Base-by-base conservation (phyloP, 2,797 vertebrate genomes). In the Bucorvus abyssinicus region DNA sequence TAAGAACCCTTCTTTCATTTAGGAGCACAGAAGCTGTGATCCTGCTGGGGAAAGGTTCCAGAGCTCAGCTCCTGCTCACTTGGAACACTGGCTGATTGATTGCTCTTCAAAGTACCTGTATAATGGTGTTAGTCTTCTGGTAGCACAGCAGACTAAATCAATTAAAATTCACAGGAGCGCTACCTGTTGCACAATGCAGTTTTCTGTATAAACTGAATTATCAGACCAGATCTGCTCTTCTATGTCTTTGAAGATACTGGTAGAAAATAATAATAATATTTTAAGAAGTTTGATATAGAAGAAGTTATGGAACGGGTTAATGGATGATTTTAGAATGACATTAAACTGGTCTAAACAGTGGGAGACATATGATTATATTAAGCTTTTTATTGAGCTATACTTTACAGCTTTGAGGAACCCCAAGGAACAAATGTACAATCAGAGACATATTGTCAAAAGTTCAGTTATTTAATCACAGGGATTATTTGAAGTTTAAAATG, bases 111-210 rank as follows among this genome's bases (percentile, higher is more conserved):
- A 91, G 27, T 70, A 52, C 59, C 49, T 68, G 52, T 79, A 74
- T 84, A 90, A 83, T 45, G 42, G 52, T 92, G 55, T 90, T 94
- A 69, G 50, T 91, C 71, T 93, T 90, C 83, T 82, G 65, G 40
- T 84, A 86, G 56, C 69, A 88, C 42, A 92, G 57, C 61, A 87
- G 44, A 93, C 59, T 74, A 90, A 91, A 95, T 76, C 36, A 94
- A 93, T 95, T 96, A 96, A 96, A 92, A 96, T 91, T 95, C 87
- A 89, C 59, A 64, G 49, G 56, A 74, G 36, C 89, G 65, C 53
- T 95, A 32, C 84, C 60, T 78, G 34, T 91, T 91, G 78, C 59
- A 82, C n/a, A 76, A 49, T 34, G 24, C 45, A 91, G 45, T 69
- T 95, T 89, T 93, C 68, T 44, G 34, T 71, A 69, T 70, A 74